phyloP scores from a whole-genome alignment of 2,888 invertebrate genomes.

The Digitonthophagus gazella region DNA sequence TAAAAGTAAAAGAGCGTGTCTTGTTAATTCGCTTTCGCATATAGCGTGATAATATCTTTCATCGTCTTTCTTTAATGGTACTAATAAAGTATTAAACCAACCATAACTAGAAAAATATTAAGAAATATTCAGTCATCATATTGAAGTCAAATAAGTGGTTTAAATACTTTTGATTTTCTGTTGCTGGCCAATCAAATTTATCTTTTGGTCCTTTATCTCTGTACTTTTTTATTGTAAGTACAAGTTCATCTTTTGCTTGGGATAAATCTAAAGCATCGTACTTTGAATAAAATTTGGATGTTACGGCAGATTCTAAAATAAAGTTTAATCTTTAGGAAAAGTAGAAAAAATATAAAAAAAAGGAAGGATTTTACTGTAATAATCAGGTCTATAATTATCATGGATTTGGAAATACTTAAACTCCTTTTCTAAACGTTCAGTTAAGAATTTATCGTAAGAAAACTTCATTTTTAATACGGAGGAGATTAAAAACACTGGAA shows the following conservation, averaged over 20 bases:
- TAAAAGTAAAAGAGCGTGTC: constrained; percentile 31
- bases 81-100: constrained; percentile 39
- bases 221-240: constrained; percentile 38
- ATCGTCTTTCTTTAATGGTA: constrained; percentile 38
- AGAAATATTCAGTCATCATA: not conserved
- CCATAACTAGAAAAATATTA: constrained; percentile 35
- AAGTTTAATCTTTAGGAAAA: too few relatives aligned
- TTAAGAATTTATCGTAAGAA: constrained; percentile 14
- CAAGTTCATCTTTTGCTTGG: constrained; percentile 36
- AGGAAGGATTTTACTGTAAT: constrained; percentile 19
- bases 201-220: constrained; percentile 41
- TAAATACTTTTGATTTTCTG: constrained; percentile 42
- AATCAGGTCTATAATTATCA: constrained; percentile 23
- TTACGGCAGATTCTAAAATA: constrained; percentile 39
- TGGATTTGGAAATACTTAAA: constrained; percentile 24
- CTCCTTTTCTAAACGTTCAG: constrained; percentile 21
- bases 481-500: too few relatives aligned
- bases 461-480: too few relatives aligned
- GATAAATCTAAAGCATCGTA: constrained; percentile 38
- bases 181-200: constrained; percentile 43
- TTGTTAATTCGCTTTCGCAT: constrained; percentile 28
- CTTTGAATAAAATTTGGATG: constrained; percentile 47
- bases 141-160: not conserved
- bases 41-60: constrained; percentile 35
- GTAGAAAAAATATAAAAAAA: too few relatives aligned